Evolutionary conservation across 1,140 invertebrate species (phyloP).

Genomic region (Pantala flavescens): DNA sequence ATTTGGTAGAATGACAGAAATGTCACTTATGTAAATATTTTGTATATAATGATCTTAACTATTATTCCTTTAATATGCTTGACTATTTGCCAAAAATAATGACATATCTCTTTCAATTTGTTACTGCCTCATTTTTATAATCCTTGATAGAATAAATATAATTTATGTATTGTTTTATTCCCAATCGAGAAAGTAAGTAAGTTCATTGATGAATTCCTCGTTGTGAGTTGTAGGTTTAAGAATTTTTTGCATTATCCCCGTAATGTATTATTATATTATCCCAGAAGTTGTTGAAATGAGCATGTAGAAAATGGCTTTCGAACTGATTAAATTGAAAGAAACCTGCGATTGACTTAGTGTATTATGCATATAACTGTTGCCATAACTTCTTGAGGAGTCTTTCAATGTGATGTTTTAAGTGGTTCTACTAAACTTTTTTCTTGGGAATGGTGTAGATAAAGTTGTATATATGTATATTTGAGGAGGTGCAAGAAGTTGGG

Average conservation of each 20-base stretch:
- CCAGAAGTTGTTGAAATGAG: conserved; percentile 10
- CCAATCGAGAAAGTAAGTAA: background rate
- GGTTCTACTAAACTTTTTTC: conserved; percentile 1
- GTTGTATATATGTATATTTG: conserved; percentile 8
- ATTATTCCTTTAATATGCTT: background rate
- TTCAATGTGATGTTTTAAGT: conserved; percentile 7
- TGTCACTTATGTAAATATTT: background rate
- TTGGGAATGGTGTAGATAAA: conserved; percentile 8
- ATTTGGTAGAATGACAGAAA: background rate
- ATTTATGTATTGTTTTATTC: conserved; percentile 1
- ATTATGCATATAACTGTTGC: background rate
- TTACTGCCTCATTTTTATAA: background rate
- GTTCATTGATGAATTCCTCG: background rate
- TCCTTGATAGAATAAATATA: background rate
- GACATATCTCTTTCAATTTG: conserved; percentile 4
- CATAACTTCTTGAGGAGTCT: conserved; percentile 5
- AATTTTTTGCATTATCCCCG: background rate
- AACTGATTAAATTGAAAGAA: background rate
- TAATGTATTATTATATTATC: background rate
- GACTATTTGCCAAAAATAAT: conserved; percentile 7
- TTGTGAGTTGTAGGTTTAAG: background rate
- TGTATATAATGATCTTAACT: background rate
- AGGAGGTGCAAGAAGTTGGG: background rate
- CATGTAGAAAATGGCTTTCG: background rate
- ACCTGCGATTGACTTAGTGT: background rate